Evolutionary conservation across 2,113 vertebrate genomes (phyloP).

Genomic region (Sphyrna mokarran): DNA sequence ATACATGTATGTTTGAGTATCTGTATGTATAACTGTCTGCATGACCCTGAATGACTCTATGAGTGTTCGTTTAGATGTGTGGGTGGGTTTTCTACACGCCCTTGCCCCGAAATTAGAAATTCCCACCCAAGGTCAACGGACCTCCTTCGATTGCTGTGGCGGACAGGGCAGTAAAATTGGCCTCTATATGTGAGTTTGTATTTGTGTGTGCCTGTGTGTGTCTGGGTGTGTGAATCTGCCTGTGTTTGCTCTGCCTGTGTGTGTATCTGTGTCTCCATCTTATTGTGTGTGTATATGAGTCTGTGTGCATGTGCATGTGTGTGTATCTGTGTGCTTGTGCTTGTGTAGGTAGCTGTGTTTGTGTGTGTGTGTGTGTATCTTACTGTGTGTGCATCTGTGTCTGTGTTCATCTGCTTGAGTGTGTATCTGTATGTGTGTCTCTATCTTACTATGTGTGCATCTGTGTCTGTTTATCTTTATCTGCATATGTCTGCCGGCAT

Average conservation of each 20-base stretch:
- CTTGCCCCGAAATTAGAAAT: no score
- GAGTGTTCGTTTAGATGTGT: no score
- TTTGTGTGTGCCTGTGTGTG: not conserved
- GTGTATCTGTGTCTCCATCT: not conserved
- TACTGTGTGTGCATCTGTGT: not conserved
- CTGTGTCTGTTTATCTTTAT: not conserved
- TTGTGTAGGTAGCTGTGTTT: not conserved
- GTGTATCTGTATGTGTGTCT: not conserved
- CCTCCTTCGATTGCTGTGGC: no score
- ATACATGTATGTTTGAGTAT: not conserved
- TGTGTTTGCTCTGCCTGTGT: not conserved
- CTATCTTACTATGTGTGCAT: not conserved
- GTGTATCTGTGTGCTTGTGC: not conserved
- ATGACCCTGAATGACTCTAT: no score
- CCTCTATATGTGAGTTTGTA: not conserved
- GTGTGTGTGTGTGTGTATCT: not conserved
- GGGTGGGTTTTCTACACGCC: no score
- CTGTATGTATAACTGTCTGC: no score
- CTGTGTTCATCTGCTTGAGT: no score
- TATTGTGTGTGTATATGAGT: not conserved
- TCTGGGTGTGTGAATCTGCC: not conserved
- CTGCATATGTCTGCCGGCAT: not conserved
- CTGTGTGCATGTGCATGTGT: not conserved
- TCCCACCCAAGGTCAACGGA: no score
- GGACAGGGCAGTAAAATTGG: no score